Conservation (phyloP, 2,888 invertebrate species). For the Busseola fusca region DNA sequence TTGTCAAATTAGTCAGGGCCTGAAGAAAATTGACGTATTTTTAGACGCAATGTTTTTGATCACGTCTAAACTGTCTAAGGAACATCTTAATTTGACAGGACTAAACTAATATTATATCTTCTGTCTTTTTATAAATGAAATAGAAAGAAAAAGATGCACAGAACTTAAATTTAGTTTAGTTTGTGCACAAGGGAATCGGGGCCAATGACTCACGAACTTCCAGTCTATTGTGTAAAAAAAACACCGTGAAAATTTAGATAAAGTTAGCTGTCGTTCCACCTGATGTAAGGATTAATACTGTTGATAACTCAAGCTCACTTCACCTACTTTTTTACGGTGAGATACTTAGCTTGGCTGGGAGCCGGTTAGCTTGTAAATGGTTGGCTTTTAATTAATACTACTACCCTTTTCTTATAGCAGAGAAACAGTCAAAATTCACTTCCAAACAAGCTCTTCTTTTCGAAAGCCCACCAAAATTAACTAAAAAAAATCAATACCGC, state of each 20-base stretch:
- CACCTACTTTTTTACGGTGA: neutral
- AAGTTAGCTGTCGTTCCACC: neutral
- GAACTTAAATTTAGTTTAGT: too few species aligned
- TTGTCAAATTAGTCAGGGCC: too few species aligned
- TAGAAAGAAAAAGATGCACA: too few species aligned
- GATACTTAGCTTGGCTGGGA: neutral
- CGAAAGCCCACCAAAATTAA: neutral
- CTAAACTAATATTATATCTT: too few species aligned
- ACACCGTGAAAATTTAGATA: neutral
- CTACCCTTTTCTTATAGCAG: neutral
- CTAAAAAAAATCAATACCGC: neutral
- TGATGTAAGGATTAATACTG: neutral
- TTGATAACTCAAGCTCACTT: neutral
- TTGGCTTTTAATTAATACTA: neutral
- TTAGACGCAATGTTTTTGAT: too few species aligned
- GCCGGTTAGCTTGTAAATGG: neutral
- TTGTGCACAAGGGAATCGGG: too few species aligned
- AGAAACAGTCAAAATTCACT: neutral
- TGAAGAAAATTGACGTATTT: too few species aligned
- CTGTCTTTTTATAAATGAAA: too few species aligned
- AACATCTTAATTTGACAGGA: too few species aligned
- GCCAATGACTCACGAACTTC: neutral
- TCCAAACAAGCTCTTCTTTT: neutral
- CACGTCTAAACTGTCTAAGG: too few species aligned
- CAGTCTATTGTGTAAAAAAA: neutral